Conservation (phyloP, 2,113 vertebrate species). For the Podarcis cretensis region DNA sequence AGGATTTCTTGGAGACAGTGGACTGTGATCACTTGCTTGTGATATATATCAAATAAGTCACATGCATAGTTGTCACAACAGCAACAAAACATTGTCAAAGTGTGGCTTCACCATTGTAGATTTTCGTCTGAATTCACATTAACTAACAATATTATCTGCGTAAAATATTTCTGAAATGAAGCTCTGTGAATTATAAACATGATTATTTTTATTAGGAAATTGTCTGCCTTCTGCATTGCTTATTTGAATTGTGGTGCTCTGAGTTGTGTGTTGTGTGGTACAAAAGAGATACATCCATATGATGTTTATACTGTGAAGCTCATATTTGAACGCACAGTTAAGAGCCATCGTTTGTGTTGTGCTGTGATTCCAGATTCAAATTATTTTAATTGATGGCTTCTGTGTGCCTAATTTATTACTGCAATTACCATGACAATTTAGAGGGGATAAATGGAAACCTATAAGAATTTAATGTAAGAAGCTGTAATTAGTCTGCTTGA, state of each 20-base stretch:
- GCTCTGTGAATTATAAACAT: background rate
- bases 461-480: slow-evolving; percentile 78
- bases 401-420: slow-evolving; percentile 68
- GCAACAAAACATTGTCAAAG: background rate
- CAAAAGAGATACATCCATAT: background rate
- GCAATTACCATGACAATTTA: slow-evolving; percentile 71
- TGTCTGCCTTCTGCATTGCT: slow-evolving; percentile 12
- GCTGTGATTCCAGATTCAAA: slow-evolving; percentile 45
- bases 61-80: background rate
- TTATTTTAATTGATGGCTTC: slow-evolving; percentile 59
- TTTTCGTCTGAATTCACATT: background rate
- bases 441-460: slow-evolving; percentile 76
- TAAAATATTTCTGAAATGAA: background rate
- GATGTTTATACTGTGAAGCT: slow-evolving; percentile 32
- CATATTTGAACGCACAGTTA: slow-evolving; percentile 61
- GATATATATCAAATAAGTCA: background rate
- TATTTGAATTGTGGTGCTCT: slow-evolving; percentile 16
- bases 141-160: background rate
- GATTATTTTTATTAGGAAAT: slow-evolving; percentile 12
- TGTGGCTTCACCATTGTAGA: background rate
- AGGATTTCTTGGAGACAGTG: background rate
- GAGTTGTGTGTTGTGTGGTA: slow-evolving; percentile 35
- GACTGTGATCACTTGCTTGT: background rate
- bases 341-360: slow-evolving; percentile 22
- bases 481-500: slow-evolving; percentile 74